Conservation (phyloP, 2,888 invertebrate species). For the Drosophila borealis region DNA sequence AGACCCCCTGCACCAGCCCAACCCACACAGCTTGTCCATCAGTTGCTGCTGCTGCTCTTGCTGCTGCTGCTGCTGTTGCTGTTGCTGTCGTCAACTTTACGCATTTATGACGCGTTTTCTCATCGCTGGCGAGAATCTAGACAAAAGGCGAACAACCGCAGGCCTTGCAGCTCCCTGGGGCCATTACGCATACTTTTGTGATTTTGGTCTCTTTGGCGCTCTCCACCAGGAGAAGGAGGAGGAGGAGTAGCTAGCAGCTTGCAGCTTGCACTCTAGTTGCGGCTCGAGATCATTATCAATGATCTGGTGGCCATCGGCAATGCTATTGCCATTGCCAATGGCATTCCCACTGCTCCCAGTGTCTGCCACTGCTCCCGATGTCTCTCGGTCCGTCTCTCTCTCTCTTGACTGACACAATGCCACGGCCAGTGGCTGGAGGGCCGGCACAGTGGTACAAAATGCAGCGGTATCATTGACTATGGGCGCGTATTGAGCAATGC, state of each 20-base stretch:
- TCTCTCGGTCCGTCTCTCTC: background rate
- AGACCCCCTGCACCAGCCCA: background rate
- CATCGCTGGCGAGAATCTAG: conserved; percentile 64
- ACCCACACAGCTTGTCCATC: conserved; percentile 29
- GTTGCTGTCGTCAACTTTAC: conserved; percentile 73
- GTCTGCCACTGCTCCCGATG: conserved; percentile 17
- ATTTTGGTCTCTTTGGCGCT: conserved; percentile 56
- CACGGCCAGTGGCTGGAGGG: conserved; percentile 1
- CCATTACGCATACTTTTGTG: conserved; percentile 80
- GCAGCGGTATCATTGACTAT: conserved; percentile 65
- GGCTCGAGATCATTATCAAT: conserved; percentile 74
- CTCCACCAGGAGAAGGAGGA: conserved; percentile 21
- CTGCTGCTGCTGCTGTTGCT: conserved; percentile 24
- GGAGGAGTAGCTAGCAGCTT: conserved; percentile 19
- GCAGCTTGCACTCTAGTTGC: conserved; percentile 55
- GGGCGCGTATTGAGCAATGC: conserved; percentile 64
- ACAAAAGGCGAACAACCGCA: conserved; percentile 69
- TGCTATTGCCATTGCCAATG: conserved; percentile 37
- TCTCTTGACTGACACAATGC: conserved; percentile 68
- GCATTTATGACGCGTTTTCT: conserved; percentile 83
- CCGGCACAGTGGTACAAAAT: conserved; percentile 55
- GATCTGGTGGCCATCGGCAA: conserved; percentile 60
- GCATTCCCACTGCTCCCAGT: conserved; percentile 46
- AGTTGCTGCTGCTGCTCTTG: conserved; percentile 21
- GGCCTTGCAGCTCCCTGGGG: conserved; percentile 73